Percentiles rank a stretch among this genome's conserved stretches.
phyloP scores from a whole-genome alignment of 2,888 invertebrate species.

The Tubulanus polymorphus region DNA sequence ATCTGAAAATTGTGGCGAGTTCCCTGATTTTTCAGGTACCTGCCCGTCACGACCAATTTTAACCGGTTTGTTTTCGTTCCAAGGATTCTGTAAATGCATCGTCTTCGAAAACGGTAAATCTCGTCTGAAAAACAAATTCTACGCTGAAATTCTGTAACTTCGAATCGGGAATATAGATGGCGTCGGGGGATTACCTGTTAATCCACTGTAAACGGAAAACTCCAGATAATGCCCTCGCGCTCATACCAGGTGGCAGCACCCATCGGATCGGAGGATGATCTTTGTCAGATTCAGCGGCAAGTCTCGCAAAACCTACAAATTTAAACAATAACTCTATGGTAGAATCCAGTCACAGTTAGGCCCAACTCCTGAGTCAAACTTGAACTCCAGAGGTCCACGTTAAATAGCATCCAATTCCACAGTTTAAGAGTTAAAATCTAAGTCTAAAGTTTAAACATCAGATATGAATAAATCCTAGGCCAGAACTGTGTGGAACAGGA shows the following conservation, averaged over 20 bases:
- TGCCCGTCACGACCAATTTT: constrained; percentile 97
- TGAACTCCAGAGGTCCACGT: no score
- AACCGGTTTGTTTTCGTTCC: constrained; percentile 98
- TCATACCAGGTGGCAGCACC: constrained; percentile 89
- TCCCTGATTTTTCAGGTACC: constrained; percentile 40
- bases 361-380: no score
- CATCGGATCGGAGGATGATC: constrained; percentile 77
- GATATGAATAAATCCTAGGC: no score
- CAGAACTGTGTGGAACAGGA: no score
- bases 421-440: no score
- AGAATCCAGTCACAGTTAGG: no score
- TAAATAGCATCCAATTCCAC: no score
- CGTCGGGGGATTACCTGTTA: constrained; percentile 67
- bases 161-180: no score
- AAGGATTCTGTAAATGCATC: constrained; percentile 89
- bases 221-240: constrained; percentile 87
- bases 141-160: no score
- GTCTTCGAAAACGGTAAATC: constrained; percentile 90
- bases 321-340: no score
- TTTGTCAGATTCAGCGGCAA: constrained; percentile 81
- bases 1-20: not conserved
- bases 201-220: constrained; percentile 98
- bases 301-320: constrained; percentile 76
- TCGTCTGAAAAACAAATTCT: constrained; percentile 61
- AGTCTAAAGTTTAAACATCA: no score